Evolutionary conservation across 1,140 invertebrate genomes (phyloP).

Genomic region (Microvelia longipes): DNA sequence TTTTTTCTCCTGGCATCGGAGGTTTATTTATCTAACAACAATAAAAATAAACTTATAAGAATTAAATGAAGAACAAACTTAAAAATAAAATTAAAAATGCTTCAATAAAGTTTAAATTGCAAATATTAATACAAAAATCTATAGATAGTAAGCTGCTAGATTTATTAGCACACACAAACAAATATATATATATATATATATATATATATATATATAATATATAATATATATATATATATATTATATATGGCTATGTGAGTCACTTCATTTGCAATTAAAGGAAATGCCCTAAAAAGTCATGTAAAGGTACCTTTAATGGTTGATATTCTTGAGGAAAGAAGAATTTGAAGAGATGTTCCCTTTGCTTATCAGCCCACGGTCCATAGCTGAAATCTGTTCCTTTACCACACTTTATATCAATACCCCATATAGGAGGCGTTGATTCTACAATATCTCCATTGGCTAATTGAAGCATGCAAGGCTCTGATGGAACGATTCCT

Average conservation of each 20-base stretch:
- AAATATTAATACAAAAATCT: no score
- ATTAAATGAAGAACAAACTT: neutral
- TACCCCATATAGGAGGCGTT: conserved; percentile 82
- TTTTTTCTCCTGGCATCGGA: conserved; percentile 67
- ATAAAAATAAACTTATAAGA: neutral
- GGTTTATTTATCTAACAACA: conserved; percentile 45
- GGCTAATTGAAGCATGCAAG: conserved; percentile 72
- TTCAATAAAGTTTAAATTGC: no score
- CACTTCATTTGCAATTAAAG: no score
- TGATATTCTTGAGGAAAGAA: conserved; percentile 75
- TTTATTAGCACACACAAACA: no score
- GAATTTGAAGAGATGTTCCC: conserved; percentile 88
- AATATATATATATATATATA: no score
- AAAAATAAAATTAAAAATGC: neutral
- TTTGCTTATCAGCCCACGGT: conserved; percentile 92
- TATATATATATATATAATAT: no score
- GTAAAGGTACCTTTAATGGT: conserved; percentile 23
- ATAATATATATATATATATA: no score
- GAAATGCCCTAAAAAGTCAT: no score
- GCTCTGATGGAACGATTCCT: conserved; percentile 74
- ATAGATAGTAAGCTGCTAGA: no score
- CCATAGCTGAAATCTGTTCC: conserved; percentile 95
- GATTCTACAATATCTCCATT: conserved; percentile 86
- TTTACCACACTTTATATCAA: conserved; percentile 92
- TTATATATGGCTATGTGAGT: no score